phyloP scores from a whole-genome alignment of 2,113 vertebrate genomes.

The Menidia beryllina region DNA sequence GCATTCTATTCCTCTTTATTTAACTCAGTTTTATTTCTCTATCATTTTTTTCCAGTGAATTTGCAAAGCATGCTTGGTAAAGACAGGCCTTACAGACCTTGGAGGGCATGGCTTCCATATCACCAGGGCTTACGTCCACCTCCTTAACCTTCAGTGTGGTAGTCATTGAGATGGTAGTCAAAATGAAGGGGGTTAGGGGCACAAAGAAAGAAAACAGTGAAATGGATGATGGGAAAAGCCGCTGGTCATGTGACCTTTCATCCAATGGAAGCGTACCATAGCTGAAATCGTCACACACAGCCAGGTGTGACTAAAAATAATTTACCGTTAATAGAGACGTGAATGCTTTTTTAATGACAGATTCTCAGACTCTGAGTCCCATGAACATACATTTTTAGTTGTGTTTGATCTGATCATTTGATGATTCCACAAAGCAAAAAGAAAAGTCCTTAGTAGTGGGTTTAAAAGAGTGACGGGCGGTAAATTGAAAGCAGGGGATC shows the following conservation, averaged over 20 bases:
- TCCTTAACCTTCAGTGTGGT: conserved; percentile 79
- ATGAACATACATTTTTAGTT: too few relatives aligned
- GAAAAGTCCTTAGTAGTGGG: too few relatives aligned
- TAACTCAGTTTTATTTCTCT: not conserved
- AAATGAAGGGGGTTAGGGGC: conserved; percentile 60
- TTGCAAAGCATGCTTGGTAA: conserved; percentile 66
- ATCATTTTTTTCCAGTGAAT: not conserved
- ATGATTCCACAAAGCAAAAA: too few relatives aligned
- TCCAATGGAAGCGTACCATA: conserved; percentile 1
- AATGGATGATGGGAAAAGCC: conserved; percentile 84
- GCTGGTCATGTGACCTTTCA: conserved; percentile 38
- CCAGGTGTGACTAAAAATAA: conserved; percentile 5
- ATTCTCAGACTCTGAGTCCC: too few relatives aligned
- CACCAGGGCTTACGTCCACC: conserved; percentile 79
- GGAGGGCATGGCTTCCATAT: conserved; percentile 57
- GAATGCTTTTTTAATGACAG: too few relatives aligned
- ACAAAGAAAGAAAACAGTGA: conserved; percentile 68
- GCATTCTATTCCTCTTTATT: not conserved
- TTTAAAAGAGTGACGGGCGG: too few relatives aligned
- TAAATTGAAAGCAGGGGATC: too few relatives aligned
- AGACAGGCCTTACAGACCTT: conserved; percentile 86
- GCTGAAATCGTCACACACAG: conserved; percentile 3
- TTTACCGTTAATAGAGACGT: too few relatives aligned
- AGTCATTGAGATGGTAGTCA: conserved; percentile 76
- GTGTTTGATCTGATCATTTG: too few relatives aligned